Evolutionary conservation across 2,888 invertebrate genomes (phyloP).

Genomic region (Chrysodeixis includens): DNA sequence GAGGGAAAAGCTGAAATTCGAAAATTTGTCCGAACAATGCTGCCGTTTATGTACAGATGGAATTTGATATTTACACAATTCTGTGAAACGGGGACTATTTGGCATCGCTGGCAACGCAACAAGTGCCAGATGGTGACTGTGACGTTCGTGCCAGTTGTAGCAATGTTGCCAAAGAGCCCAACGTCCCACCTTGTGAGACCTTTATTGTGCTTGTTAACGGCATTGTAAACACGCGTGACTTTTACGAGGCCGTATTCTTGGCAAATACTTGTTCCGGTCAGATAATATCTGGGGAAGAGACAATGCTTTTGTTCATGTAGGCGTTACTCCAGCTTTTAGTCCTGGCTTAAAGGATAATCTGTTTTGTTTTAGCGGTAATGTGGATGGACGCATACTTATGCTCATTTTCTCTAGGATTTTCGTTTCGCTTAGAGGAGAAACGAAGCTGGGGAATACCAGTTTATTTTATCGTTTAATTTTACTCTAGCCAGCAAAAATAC

Average conservation of each 20-base stretch:
- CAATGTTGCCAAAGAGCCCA: conserved; percentile 51
- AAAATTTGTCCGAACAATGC: conserved; percentile 27
- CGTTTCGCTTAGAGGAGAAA: background rate
- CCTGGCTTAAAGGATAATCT: background rate
- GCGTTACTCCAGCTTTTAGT: conserved; percentile 15
- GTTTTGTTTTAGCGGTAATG: conserved; percentile 7
- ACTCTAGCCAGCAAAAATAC: background rate
- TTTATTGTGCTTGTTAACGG: conserved; percentile 75
- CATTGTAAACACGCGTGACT: conserved; percentile 72
- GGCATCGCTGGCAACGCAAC: conserved; percentile 65
- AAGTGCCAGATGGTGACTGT: conserved; percentile 65
- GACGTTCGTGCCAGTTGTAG: conserved; percentile 61
- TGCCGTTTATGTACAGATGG: conserved; percentile 22
- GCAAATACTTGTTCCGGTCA: conserved; percentile 70
- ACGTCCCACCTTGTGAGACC: conserved; percentile 58
- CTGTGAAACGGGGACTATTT: conserved; percentile 52
- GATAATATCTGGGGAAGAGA: conserved; percentile 42
- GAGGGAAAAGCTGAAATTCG: conserved; percentile 13
- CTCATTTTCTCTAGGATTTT: background rate
- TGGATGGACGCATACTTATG: background rate
- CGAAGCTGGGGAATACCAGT: background rate
- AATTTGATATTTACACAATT: conserved; percentile 52
- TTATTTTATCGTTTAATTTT: background rate
- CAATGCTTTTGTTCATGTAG: conserved; percentile 22
- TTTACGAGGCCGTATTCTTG: conserved; percentile 73